Percentiles rank a stretch among this genome's conserved stretches.
Conservation (phyloP, 2,113 vertebrate genomes). For the Otis tarda region DNA sequence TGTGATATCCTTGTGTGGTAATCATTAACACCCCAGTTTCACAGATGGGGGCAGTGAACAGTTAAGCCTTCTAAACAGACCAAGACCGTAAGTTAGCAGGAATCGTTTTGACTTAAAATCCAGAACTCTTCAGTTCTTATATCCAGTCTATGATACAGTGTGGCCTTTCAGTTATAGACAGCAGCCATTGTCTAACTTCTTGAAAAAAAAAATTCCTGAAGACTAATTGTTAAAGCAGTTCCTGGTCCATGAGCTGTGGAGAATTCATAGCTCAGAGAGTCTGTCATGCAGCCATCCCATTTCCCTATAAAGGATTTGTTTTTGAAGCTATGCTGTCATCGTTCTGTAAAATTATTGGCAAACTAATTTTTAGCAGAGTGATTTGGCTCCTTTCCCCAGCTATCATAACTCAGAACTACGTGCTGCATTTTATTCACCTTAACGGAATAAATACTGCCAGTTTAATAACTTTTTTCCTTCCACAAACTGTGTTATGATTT, state of each 20-base stretch:
- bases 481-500: slow-evolving; percentile 64
- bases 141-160: slow-evolving; percentile 14
- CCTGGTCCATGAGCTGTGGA: slow-evolving; percentile 65
- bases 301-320: slow-evolving; percentile 76
- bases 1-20: background rate
- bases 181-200: slow-evolving; percentile 65
- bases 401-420: slow-evolving; percentile 63
- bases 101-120: background rate
- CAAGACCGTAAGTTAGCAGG: background rate
- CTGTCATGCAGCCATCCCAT: slow-evolving; percentile 73
- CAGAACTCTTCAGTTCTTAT: background rate
- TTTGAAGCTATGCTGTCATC: slow-evolving; percentile 71
- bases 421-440: slow-evolving; percentile 69
- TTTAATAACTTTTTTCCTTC: slow-evolving; percentile 66
- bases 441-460: slow-evolving; percentile 70
- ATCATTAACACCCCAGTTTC: background rate
- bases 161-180: slow-evolving; percentile 40
- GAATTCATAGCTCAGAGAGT: slow-evolving; percentile 73
- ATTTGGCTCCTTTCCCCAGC: slow-evolving; percentile 59
- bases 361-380: slow-evolving; percentile 76
- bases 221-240: slow-evolving; percentile 72
- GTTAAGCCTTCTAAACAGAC: background rate
- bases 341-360: slow-evolving; percentile 78
- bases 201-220: slow-evolving; percentile 42
- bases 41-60: background rate